Base-by-base conservation (phyloP, 2,797 vertebrate species). In the Lepilemur ruficaudatus region DNA sequence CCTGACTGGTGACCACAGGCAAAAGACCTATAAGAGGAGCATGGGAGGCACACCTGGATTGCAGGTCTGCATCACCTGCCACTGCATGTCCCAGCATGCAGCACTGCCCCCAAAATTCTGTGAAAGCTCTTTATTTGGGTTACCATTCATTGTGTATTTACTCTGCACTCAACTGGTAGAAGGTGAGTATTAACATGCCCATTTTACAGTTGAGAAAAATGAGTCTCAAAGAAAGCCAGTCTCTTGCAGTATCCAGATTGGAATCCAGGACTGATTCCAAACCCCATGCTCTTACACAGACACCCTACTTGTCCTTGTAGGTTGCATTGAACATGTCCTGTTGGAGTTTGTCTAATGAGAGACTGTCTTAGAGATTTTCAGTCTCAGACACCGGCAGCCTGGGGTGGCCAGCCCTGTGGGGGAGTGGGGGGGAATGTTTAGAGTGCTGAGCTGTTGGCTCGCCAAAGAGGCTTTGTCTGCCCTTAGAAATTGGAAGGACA, bases 251-350 rank as follows among this genome's bases (percentile, higher is more conserved):
- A 52, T 76, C 43, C 5, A 0, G 32, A 48, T 61, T 90, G 22
- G 38, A 95, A 75, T 85, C 35, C 61, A 92, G 10, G 25, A 96
- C n/a, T 52, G 35, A 83, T 63, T 76, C 50, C 59, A 93, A 85
- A 70, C n/a, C 46, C 22, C 2, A 0, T 8, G 7, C 25, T 63
- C 25, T 73, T 72, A 67, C 69, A 73, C 25, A 81, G 41, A 95
- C 57, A 55, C 6, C 17, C 48, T 28, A 46, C 46, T 9, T 59
- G 73, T 72, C 32, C 48, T 70, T 32, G 65, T 43, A 63, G 15
- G 15, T 15, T 46, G 38, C 50, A 30, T 30, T 55, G 43, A 82
- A 63, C 10, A 7, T 57, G 72, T 12, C 67, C 48, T 3, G 28
- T 3, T 84, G 80, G 38, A 48, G 43, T 35, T 6, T 83, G 28